These are phyloP conservation scores for Malthinus seriepunctatus DNA, from an alignment of 2,888 invertebrate species.

Conservation along the genomic window DNA sequence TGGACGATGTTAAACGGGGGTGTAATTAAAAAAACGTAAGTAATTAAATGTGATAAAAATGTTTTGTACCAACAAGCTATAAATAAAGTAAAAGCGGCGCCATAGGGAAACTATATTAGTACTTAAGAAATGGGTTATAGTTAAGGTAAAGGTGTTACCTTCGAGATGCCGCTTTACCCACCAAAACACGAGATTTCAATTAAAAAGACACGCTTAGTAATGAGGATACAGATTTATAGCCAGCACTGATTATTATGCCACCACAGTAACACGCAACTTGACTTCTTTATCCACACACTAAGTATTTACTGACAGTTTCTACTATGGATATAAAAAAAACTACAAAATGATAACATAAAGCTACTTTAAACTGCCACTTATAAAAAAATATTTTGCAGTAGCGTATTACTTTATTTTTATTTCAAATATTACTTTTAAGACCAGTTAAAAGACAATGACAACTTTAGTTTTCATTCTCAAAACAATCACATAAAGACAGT, in stretches of 20 bases:
- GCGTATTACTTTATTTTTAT: too few relatives aligned
- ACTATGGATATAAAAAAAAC: too few relatives aligned
- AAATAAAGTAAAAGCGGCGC: conserved; percentile 41
- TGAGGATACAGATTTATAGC: conserved; percentile 56
- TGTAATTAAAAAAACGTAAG: too few relatives aligned
- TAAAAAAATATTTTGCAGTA: too few relatives aligned
- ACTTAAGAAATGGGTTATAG: conserved; percentile 25
- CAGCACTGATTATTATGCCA: conserved; percentile 43
- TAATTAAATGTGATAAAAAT: conserved; percentile 23
- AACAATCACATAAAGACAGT: too few relatives aligned
- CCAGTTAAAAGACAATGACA: too few relatives aligned
- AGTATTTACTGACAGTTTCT: conserved; percentile 21
- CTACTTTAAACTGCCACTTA: too few relatives aligned
- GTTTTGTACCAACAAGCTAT: conserved; percentile 38
- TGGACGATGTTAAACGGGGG: too few relatives aligned
- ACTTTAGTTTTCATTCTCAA: too few relatives aligned
- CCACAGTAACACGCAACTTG: conserved; percentile 36
- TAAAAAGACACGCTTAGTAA: conserved; percentile 64
- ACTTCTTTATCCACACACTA: conserved; percentile 29
- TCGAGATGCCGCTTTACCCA: conserved; percentile 45
- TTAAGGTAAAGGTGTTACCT: conserved; percentile 22
- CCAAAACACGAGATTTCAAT: conserved; percentile 65
- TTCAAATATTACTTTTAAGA: too few relatives aligned
- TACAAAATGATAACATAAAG: too few relatives aligned
- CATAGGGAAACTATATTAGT: conserved; percentile 35